Evolutionary conservation across 2,888 invertebrate species (phyloP).

Genomic region (Aphodius granarius): DNA sequence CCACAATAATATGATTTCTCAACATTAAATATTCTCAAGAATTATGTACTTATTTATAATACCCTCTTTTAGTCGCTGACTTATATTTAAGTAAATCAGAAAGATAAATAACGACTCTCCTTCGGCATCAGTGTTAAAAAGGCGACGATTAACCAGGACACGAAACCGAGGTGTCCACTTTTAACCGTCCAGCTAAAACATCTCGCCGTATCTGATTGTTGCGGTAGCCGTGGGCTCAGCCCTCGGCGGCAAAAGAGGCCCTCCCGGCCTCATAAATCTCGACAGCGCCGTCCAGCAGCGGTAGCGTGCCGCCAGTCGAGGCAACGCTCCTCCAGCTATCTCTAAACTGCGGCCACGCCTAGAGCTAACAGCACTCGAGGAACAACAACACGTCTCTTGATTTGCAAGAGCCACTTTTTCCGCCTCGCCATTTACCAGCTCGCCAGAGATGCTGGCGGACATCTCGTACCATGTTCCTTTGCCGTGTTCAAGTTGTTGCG

Average conservation of each 20-base stretch:
- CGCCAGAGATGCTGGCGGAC: neutral
- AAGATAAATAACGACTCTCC: neutral
- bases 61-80: no score
- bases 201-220: neutral
- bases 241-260: neutral
- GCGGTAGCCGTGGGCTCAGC: neutral
- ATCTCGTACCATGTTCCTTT: neutral
- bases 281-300: neutral
- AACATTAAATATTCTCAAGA: no score
- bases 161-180: neutral
- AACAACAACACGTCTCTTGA: neutral
- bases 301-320: neutral
- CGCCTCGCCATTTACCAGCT: neutral
- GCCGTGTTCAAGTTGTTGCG: neutral
- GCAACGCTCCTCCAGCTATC: neutral
- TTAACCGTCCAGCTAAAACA: neutral
- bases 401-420: neutral
- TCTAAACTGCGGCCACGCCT: neutral
- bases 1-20: no score
- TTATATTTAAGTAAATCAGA: neutral
- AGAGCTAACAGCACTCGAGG: neutral
- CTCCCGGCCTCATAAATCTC: neutral
- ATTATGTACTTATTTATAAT: no score
- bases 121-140: neutral
- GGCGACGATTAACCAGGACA: neutral